These are phyloP conservation scores for Orchesella cincta DNA, from an alignment of 1,140 invertebrate species.

Conservation along the genomic window DNA sequence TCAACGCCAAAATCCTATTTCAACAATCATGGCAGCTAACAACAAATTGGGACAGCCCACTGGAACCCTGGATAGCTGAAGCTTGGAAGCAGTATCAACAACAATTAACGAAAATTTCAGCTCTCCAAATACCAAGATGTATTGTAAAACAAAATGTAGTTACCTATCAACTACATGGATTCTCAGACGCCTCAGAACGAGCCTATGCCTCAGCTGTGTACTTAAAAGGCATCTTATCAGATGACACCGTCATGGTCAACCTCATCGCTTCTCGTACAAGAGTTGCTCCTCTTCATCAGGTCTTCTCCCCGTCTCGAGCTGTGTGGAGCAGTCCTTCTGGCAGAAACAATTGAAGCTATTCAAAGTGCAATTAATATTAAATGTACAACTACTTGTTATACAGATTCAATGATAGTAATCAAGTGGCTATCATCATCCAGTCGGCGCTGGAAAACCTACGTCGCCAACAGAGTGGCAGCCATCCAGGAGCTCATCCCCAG, in stretches of 20 bases:
- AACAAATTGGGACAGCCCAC: not conserved
- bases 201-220: conserved; percentile 52
- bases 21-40: conserved; percentile 54
- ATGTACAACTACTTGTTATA: too few species aligned
- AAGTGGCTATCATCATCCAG: too few species aligned
- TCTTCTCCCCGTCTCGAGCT: conserved; percentile 32
- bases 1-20: conserved; percentile 55
- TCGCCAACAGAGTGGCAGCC: too few species aligned
- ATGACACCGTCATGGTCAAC: not conserved
- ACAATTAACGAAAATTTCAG: not conserved
- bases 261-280: conserved; percentile 14
- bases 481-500: too few species aligned
- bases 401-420: too few species aligned
- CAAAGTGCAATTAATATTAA: too few species aligned
- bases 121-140: not conserved
- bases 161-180: conserved; percentile 49
- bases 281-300: conserved; percentile 17
- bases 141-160: not conserved
- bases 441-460: too few species aligned
- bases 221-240: not conserved
- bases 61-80: not conserved
- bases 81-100: not conserved
- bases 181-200: conserved; percentile 52
- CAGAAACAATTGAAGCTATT: conserved; percentile 3
- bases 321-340: conserved; percentile 17